These are phyloP conservation scores for Stictocephala bisonia DNA, from an alignment of 2,888 invertebrate genomes.

Conservation along the genomic window DNA sequence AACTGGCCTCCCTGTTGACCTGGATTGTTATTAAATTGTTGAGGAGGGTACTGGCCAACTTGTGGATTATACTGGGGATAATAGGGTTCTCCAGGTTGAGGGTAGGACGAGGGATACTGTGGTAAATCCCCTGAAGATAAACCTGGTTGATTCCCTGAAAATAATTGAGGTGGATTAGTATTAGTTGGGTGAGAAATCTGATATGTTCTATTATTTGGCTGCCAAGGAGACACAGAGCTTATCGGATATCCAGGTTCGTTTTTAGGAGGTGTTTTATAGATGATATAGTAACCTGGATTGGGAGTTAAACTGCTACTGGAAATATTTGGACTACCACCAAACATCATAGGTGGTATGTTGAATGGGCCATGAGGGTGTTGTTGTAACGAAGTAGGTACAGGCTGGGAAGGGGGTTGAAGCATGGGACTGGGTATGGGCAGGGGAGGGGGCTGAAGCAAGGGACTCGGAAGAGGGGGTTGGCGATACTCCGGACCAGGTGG, in stretches of 20 bases:
- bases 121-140: neutral
- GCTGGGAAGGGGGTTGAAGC: conserved; percentile 12
- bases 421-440: neutral
- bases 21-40: neutral
- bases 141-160: conserved; percentile 12
- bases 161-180: neutral
- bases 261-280: conserved; percentile 16
- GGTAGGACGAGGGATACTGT: neutral
- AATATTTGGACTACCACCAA: conserved; percentile 12
- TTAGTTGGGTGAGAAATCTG: neutral
- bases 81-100: neutral
- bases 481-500: conserved; percentile 36
- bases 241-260: conserved; percentile 11
- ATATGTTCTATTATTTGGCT: neutral
- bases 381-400: neutral
- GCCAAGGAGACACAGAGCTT: neutral
- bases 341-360: conserved; percentile 34
- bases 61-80: neutral
- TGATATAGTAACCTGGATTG: conserved; percentile 39
- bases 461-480: conserved; percentile 29
- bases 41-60: neutral
- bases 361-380: neutral
- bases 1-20: neutral
- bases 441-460: neutral
- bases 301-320: conserved; percentile 6